Percentiles rank a stretch among this genome's conserved stretches.
Evolutionary conservation across 2,888 invertebrate genomes (phyloP).

Genomic region (Zhengitettix transpicula): DNA sequence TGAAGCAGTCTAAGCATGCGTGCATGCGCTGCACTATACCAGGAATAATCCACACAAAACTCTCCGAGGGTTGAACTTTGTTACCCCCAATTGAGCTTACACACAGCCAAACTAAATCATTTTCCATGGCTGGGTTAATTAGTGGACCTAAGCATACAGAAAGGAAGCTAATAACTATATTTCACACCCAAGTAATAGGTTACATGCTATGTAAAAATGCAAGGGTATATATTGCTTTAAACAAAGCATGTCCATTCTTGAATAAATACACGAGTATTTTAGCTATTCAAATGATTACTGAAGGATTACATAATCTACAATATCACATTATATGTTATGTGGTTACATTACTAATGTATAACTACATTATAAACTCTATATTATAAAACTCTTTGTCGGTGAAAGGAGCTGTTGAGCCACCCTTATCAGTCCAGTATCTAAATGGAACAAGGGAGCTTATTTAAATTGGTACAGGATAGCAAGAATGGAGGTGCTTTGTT

Average conservation of each 20-base stretch:
- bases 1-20: slow-evolving; percentile 12
- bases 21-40: slow-evolving; percentile 11
- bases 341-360: slow-evolving; percentile 9
- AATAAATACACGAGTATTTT: slow-evolving; percentile 12
- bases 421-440: slow-evolving; percentile 3
- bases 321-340: slow-evolving; percentile 5
- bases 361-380: slow-evolving; percentile 8
- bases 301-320: slow-evolving; percentile 10
- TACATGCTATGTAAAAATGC: slow-evolving; percentile 15
- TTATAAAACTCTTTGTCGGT: slow-evolving; percentile 3
- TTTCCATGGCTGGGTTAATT: slow-evolving; percentile 8
- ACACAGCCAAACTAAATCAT: slow-evolving; percentile 11
- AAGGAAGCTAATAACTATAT: slow-evolving; percentile 11
- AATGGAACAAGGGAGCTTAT: slow-evolving; percentile 6
- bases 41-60: slow-evolving; percentile 6
- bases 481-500: slow-evolving; percentile 16
- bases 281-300: slow-evolving; percentile 11
- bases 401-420: slow-evolving; percentile 2
- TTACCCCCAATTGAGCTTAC: not conserved
- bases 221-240: slow-evolving; percentile 13
- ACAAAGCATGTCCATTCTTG: slow-evolving; percentile 16
- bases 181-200: slow-evolving; percentile 12
- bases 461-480: slow-evolving; percentile 8
- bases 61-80: not conserved
- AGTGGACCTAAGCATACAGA: slow-evolving; percentile 10